Percentiles rank a stretch among this genome's conserved stretches.
Conservation (phyloP, 2,888 invertebrate genomes). For the Chesias legatella region DNA sequence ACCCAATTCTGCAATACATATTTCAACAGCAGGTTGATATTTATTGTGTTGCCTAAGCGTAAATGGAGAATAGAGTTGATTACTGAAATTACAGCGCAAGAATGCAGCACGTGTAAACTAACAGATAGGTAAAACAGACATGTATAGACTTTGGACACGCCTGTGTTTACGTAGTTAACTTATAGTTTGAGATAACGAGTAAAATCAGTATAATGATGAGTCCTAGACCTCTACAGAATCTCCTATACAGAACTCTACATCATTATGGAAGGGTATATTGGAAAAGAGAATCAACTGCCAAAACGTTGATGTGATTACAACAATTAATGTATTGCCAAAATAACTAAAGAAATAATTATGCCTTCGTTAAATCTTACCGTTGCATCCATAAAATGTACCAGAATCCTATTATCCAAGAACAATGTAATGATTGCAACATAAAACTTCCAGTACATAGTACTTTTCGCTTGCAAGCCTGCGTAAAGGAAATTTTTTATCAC, state of each 20-base stretch:
- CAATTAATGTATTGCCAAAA: too few relatives aligned
- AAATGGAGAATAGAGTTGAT: background rate
- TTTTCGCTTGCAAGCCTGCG: constrained; percentile 35
- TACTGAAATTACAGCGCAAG: background rate
- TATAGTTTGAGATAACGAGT: background rate
- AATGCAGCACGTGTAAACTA: constrained; percentile 7
- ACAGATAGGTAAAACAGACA: background rate
- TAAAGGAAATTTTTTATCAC: constrained; percentile 48
- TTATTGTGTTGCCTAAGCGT: too few relatives aligned
- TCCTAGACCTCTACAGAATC: too few relatives aligned
- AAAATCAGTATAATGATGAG: too few relatives aligned
- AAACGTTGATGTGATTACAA: too few relatives aligned
- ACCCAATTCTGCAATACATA: too few relatives aligned
- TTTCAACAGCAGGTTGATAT: too few relatives aligned
- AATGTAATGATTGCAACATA: constrained; percentile 42
- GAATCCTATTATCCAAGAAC: constrained; percentile 35
- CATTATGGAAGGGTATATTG: too few relatives aligned
- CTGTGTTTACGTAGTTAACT: constrained; percentile 1
- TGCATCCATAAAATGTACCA: constrained; percentile 41
- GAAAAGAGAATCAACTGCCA: too few relatives aligned
- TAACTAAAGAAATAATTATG: too few relatives aligned
- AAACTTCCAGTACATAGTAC: constrained; percentile 50
- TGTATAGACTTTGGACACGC: background rate
- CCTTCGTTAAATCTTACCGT: constrained; percentile 44
- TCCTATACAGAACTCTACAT: too few relatives aligned